Base-by-base conservation (phyloP, 2,888 invertebrate species). In the Cheilosia vulpina region DNA sequence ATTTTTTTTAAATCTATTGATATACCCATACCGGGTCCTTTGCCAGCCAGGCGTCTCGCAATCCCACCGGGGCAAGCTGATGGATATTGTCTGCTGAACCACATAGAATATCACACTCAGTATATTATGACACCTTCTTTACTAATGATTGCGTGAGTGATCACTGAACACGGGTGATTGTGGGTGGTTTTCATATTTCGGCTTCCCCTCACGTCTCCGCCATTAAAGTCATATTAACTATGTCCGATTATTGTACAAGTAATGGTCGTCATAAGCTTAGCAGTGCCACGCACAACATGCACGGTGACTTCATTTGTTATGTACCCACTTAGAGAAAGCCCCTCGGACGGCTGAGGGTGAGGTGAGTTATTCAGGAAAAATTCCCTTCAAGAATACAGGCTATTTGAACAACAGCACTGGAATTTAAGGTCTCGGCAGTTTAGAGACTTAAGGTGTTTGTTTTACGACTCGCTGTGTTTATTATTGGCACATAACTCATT, bases 401-500 rank as follows among this genome's bases (percentile, higher is more conserved):
- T 47, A 24, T 21, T 34, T n/a, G 21, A 19, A 5, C 57, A 47
- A 47, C 45, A 31, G 57, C 7, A 57, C 45, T 13, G 50, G 43
- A 27, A 66, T 76, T 58, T 45, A 60, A 52, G 52, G 34, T 52
- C 47, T 34, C 52, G 21, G 27, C 60, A 76, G 68, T 58, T 68
- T 60, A 66, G 66, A 60, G 76, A 45, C 76, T 76, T 68, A 76
- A 76, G 68, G 60, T 53, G 76, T 68, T 52, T 68, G 34, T 68
- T 60, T 68, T 75, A 75, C 57, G 31, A 19, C 31, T 47, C 34
- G n/a, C 21, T n/a, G 31, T 47, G 65, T 52, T 11, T 53, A 52
- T 76, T 76, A 68, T 60, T 68, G 43, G 58, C 52, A 60, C 68
- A 76, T 76, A 76, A 68, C 68, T 76, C 76, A 76, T 68, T 76